These are phyloP conservation scores for Aphrophora alni DNA, from an alignment of 2,888 invertebrate species.

Conservation along the genomic window DNA sequence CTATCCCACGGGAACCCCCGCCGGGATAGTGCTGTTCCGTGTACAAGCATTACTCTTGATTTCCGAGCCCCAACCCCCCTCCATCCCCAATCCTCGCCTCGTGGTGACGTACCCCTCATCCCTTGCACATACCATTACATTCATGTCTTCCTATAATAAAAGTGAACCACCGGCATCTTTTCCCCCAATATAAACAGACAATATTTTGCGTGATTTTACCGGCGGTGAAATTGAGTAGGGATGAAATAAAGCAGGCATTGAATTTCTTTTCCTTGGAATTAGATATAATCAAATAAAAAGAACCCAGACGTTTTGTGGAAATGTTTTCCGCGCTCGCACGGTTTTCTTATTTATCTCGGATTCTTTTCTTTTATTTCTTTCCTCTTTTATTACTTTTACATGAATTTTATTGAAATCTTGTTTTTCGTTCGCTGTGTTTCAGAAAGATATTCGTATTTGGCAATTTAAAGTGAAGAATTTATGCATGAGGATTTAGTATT, in stretches of 20 bases:
- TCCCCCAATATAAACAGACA: constrained; percentile 5
- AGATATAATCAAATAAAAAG: background rate
- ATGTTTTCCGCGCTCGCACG: background rate
- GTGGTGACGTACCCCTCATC: background rate
- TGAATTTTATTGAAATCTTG: background rate
- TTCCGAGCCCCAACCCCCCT: constrained; percentile 45
- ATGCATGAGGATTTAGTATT: no score
- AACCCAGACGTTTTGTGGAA: background rate
- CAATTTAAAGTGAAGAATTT: no score
- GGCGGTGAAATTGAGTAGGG: constrained; percentile 2
- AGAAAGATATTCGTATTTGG: no score
- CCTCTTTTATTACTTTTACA: background rate
- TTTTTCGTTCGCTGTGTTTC: background rate
- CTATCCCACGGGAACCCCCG: constrained; percentile 44
- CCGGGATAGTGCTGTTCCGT: constrained; percentile 52
- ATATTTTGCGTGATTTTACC: background rate
- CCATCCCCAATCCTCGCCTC: constrained; percentile 14
- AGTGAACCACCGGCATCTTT: background rate
- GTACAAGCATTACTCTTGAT: constrained; percentile 53
- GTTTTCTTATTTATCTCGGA: background rate
- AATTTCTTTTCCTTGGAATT: background rate
- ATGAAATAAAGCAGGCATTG: background rate
- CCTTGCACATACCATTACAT: constrained; percentile 4
- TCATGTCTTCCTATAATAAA: constrained; percentile 16
- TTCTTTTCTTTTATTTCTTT: background rate